phyloP scores from a whole-genome alignment of 1,140 invertebrate genomes.

The Formica exsecta region DNA sequence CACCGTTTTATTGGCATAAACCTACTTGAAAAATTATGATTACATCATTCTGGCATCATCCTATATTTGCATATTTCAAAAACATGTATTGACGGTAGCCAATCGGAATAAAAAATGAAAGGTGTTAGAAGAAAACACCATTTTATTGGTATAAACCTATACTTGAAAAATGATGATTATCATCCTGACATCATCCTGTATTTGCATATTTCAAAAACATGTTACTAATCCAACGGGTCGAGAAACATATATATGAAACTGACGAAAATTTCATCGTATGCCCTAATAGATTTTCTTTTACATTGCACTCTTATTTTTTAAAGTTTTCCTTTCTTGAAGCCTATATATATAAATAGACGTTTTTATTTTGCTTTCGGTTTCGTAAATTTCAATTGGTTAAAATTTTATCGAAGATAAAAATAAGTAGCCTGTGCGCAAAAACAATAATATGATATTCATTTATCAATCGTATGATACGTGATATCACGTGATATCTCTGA shows the following conservation, averaged over 20 bases:
- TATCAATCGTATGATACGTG: no score
- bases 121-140: background rate
- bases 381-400: background rate
- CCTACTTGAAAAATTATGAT: background rate
- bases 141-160: background rate
- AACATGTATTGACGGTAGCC: constrained; percentile 22
- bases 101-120: constrained; percentile 3
- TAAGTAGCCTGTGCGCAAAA: background rate
- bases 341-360: no score
- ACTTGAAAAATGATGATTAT: background rate
- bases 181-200: background rate
- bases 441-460: background rate
- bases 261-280: no score
- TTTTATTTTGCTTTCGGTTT: background rate
- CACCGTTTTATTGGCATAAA: background rate
- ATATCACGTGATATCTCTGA: no score
- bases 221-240: background rate
- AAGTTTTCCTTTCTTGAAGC: background rate
- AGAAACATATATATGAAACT: no score
- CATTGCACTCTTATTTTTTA: no score
- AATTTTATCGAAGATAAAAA: background rate
- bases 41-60: background rate
- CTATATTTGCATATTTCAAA: background rate
- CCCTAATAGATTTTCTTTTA: no score
- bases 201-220: background rate